These are phyloP conservation scores for Melinopterus prodromus DNA, from an alignment of 2,888 invertebrate species.

Conservation along the genomic window DNA sequence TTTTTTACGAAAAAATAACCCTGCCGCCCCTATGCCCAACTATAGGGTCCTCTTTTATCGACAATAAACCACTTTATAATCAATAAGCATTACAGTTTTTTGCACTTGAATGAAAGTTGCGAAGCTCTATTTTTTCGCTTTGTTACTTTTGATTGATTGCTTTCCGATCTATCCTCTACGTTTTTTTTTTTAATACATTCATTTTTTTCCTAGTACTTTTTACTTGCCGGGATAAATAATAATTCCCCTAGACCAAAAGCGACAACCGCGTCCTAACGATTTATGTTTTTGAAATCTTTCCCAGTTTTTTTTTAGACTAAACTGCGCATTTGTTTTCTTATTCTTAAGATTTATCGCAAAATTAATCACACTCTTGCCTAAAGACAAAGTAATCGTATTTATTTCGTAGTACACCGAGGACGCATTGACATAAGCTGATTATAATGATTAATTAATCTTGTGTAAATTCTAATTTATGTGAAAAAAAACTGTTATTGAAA, in stretches of 20 bases:
- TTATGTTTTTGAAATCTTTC: too few relatives aligned
- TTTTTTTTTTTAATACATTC: background rate
- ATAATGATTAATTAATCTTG: too few relatives aligned
- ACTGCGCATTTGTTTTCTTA: too few relatives aligned
- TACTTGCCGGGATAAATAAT: background rate
- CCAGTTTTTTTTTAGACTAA: too few relatives aligned
- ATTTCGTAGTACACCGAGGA: too few relatives aligned
- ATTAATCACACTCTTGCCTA: too few relatives aligned
- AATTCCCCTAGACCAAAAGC: background rate
- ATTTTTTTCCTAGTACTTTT: background rate
- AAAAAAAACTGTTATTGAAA: too few relatives aligned
- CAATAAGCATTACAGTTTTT: conserved; percentile 18
- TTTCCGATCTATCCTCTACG: background rate
- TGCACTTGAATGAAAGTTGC: background rate
- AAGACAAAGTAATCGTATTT: too few relatives aligned
- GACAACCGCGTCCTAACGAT: too few relatives aligned
- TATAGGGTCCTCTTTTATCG: conserved; percentile 9
- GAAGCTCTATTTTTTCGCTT: conserved; percentile 4
- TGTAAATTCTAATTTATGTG: too few relatives aligned
- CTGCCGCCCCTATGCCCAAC: background rate
- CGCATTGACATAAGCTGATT: too few relatives aligned
- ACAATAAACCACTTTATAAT: conserved; percentile 25
- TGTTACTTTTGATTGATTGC: background rate
- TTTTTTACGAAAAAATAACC: conserved; percentile 4
- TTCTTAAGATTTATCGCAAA: too few relatives aligned